A percentile compares a stretch with the other conserved stretches of the same genome.
phyloP scores from a whole-genome alignment of 2,888 invertebrate species.

The Cephus sareptanus region DNA sequence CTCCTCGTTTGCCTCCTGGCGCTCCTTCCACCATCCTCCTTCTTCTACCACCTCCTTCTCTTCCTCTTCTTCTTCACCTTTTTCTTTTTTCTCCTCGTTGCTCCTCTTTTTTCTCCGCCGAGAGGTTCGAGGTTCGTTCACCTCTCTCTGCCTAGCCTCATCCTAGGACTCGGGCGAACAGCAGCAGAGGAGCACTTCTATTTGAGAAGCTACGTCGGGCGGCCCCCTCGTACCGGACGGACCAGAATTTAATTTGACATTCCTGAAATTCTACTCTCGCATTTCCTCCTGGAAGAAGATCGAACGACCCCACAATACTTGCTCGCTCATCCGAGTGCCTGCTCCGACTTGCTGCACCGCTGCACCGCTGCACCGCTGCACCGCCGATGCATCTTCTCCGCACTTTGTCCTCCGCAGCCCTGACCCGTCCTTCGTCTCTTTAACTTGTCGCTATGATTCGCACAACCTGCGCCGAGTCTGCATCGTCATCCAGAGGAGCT shows the following conservation, averaged over 20 bases:
- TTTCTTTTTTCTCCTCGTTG: constrained; percentile 41
- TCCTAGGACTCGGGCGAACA: constrained; percentile 18
- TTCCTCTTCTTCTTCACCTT: constrained; percentile 23
- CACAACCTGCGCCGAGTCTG: too few relatives aligned
- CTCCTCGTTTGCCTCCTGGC: constrained; percentile 23
- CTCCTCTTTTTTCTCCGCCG: constrained; percentile 43
- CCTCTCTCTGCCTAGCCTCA: constrained; percentile 50
- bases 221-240: constrained; percentile 33
- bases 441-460: too few relatives aligned
- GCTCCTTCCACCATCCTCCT: constrained; percentile 19
- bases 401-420: too few relatives aligned
- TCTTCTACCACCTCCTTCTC: constrained; percentile 28
- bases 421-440: too few relatives aligned
- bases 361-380: too few relatives aligned
- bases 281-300: constrained; percentile 5
- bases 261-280: constrained; percentile 45
- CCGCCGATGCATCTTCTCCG: too few relatives aligned
- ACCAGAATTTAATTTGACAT: constrained; percentile 55
- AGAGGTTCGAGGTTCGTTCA: constrained; percentile 64
- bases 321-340: neutral
- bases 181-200: constrained; percentile 32
- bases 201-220: constrained; percentile 32
- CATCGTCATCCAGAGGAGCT: too few relatives aligned
- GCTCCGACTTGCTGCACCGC: too few relatives aligned
- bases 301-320: neutral